These are phyloP conservation scores for Buphagus erythrorhynchus DNA, from an alignment of 2,797 vertebrate species.

Conservation along the genomic window DNA sequence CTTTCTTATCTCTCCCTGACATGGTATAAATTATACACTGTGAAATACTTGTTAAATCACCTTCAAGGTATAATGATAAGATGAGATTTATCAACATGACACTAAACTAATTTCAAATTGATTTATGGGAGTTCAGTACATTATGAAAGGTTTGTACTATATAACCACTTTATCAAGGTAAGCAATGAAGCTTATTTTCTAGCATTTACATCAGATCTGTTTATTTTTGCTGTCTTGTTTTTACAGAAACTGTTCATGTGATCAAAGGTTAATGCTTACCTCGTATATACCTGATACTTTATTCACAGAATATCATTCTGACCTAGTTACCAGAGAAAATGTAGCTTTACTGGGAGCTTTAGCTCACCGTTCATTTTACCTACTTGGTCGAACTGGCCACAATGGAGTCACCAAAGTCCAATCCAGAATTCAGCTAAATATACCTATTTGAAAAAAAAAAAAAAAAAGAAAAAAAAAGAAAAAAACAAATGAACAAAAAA, in stretches of 20 bases:
- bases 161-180: conserved; percentile 8
- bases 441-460: accelerated
- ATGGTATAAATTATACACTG: background rate
- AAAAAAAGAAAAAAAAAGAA: too few species aligned
- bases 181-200: background rate
- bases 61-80: conserved; percentile 1
- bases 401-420: background rate
- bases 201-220: background rate
- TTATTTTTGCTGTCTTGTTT: background rate
- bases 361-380: background rate
- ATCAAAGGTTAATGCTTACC: background rate
- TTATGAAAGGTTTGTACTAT: background rate
- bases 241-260: background rate
- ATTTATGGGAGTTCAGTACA: conserved; percentile 5
- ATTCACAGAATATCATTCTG: background rate
- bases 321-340: background rate
- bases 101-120: conserved; percentile 45
- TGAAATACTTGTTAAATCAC: conserved; percentile 25
- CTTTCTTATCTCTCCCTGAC: background rate
- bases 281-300: background rate
- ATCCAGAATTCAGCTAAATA: background rate
- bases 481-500: too few species aligned
- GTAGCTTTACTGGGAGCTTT: background rate
- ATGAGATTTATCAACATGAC: conserved; percentile 32
- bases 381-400: background rate